Conservation (phyloP, 1,140 invertebrate genomes). For the Dendrolimus kikuchii region DNA sequence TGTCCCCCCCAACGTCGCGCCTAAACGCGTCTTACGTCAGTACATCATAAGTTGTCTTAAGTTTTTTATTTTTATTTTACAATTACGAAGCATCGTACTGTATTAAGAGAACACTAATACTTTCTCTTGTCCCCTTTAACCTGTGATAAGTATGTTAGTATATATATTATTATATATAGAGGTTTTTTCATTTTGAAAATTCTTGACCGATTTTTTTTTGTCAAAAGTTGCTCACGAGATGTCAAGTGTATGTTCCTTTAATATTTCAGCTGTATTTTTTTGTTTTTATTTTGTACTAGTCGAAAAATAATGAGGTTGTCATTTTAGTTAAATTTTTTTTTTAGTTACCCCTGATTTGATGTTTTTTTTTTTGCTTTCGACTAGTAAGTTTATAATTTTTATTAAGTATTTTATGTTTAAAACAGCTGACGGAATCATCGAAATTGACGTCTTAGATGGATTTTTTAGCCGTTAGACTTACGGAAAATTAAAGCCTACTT, state of each 20-base stretch:
- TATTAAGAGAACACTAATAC: conserved; percentile 65
- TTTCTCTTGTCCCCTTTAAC: conserved; percentile 70
- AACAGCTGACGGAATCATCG: conserved; percentile 7
- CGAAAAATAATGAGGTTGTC: conserved; percentile 14
- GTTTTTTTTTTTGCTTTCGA: conserved; percentile 32
- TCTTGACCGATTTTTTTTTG: conserved; percentile 50
- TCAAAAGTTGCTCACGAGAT: conserved; percentile 57
- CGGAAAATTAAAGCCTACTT: no score
- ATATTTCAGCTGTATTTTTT: conserved; percentile 59
- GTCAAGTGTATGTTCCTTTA: conserved; percentile 59
- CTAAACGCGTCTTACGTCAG: conserved; percentile 18
- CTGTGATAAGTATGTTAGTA: conserved; percentile 70
- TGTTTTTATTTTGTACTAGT: conserved; percentile 54
- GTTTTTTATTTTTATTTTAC: conserved; percentile 28
- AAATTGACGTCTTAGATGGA: no score
- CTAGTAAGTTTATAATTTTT: conserved; percentile 34
- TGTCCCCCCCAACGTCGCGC: conserved; percentile 21
- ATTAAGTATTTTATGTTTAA: conserved; percentile 22
- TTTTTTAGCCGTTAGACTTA: no score
- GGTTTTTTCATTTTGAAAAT: conserved; percentile 17
- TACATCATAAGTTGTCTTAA: conserved; percentile 59
- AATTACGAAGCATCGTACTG: conserved; percentile 41
- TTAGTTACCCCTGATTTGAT: no score
- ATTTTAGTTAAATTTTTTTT: no score
- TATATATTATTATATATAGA: conserved; percentile 33